Evolutionary conservation across 2,113 vertebrate genomes (phyloP), one percentile per base, ranked within the genome.

Genomic region (Hepsetus odoe): DNA sequence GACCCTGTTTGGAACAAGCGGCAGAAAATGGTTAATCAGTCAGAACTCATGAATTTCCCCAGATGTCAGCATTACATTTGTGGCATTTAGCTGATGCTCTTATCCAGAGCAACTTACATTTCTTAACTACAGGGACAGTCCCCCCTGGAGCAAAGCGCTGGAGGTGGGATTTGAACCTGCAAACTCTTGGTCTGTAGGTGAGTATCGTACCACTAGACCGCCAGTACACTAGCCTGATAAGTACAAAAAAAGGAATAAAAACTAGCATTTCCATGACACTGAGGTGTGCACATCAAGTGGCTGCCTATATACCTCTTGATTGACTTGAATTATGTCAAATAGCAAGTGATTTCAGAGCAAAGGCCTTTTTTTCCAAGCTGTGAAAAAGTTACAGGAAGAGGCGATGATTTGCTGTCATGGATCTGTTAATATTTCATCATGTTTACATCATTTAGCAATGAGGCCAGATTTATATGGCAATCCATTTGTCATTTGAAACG

Each of bases 401-500:
- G 30, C 30, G 35, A n/a, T 61, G 26, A 61, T 32, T 32, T 61
- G 28, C 58, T 61, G 30, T 62, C 30, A 62, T 7, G 16, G 30
- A 22, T 65, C 61, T 12, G 33, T 62, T 62, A 38, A 65, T n/a
- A 64, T 65, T 65, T 65, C 32, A 38, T 38, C 61, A 38, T 38
- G 32, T 65, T 65, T 38, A 38, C 61, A 65, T 65, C 32, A 65
- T 65, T 65, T 38, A 38, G 35, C 35, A 65, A 65, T 38, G 32
- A 38, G 61, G 32, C 33, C 9, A 22, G 61, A 35, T 62, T 33
- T 3, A 20, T 35, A 9, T 16, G 7, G n/a, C 35, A 32, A 65
- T 38, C 16, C 61, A 38, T 65, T 38, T 65, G 33, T 65, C 4
- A 38, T 65, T 65, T 38, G 61, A 35, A 35, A 20, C 6, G 7